phyloP scores from a whole-genome alignment of 2,888 invertebrate species.

The Chirona hameri region DNA sequence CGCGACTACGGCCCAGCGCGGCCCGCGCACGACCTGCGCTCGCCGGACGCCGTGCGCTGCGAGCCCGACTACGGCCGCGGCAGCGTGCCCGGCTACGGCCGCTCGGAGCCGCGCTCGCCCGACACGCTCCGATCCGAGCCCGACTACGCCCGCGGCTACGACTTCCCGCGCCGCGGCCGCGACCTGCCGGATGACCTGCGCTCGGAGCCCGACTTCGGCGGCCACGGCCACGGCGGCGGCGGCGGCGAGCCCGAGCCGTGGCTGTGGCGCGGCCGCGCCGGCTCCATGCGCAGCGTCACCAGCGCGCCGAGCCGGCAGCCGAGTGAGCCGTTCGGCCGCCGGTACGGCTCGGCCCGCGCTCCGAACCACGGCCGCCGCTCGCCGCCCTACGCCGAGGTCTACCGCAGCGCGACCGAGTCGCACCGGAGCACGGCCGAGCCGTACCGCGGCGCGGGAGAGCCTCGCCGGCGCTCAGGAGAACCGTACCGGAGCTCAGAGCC shows the following conservation, averaged over 20 bases:
- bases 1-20: neutral
- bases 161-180: neutral
- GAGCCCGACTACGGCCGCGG: neutral
- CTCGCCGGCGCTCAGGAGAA: too few relatives aligned
- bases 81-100: neutral
- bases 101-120: neutral
- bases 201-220: conserved; percentile 14
- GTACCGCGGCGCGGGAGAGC: neutral
- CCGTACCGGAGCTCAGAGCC: too few relatives aligned
- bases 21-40: neutral
- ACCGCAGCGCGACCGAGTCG: neutral
- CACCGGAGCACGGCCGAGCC: neutral
- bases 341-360: conserved; percentile 3
- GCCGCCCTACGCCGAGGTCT: conserved; percentile 27
- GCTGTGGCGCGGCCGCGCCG: conserved; percentile 23
- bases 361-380: conserved; percentile 10
- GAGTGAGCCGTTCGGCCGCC: neutral
- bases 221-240: neutral
- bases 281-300: neutral
- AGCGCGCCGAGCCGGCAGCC: neutral
- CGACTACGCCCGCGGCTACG: neutral
- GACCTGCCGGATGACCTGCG: conserved; percentile 10
- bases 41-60: neutral
- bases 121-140: conserved; percentile 9
- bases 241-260: conserved; percentile 1